Base-by-base conservation (phyloP, 2,888 invertebrate genomes). In the Chymomyza fuscimana region DNA sequence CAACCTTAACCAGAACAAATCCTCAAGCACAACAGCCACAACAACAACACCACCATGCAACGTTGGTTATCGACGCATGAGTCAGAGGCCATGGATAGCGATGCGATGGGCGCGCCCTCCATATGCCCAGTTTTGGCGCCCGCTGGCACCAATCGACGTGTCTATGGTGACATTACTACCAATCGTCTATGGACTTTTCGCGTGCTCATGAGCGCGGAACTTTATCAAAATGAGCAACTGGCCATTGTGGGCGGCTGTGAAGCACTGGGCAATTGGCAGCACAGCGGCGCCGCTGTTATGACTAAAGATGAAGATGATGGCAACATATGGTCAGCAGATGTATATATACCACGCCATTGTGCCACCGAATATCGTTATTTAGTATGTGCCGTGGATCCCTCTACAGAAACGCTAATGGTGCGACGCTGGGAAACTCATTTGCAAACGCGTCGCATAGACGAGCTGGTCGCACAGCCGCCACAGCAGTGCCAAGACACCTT, bases 381-480 rank as follows among this genome's bases (percentile, higher is more conserved):
- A 79, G 93, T 96, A 72, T 95, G 96, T 89, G 93, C 95, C 60
- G 88, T 95, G 16, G 93, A 95, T 88, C 95, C 95, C 72, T 92
- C 93, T 50, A 84, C 86, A 4, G 89, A 90, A 70, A 86, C 89
- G 65, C 91, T 94, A 10, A 93, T 96, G 72, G 94, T 97, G 15
- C 93, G 95, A 10, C 93, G 93, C 72, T 97, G 97, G 97, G 97
- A 98, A 92, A 95, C 96, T 0, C 94, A 95, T 88, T 91, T 96
- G 77, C 92, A 93, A 65, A 95, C 97, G 32, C 93, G 97, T 76
- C 86, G 92, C 63, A 94, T 97, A 59, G 92, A 92, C 61, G 92
- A 92, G 71, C 89, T 91, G 61, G 91, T 84, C 79, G 90, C 80
- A 59, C 78, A 74, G 51, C 66, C 77, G 0, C 4, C 62, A 0